Conservation (phyloP, 2,797 vertebrate genomes). For the Numenius phaeopus region DNA sequence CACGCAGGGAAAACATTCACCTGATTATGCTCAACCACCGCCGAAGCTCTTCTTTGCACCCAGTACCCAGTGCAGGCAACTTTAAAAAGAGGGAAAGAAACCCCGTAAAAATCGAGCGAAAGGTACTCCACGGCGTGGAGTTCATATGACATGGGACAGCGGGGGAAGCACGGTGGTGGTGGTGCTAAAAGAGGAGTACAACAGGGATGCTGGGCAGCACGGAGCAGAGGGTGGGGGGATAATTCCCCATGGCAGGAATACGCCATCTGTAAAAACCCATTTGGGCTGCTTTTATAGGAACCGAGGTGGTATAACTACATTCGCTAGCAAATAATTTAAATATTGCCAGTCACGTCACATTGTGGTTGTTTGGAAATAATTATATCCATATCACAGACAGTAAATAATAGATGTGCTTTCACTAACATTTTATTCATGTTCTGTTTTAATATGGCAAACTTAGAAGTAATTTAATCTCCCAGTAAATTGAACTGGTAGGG, state of each 20-base stretch:
- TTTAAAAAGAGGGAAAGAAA: background rate
- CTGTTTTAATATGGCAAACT: conserved; percentile 92
- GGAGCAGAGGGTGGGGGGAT: background rate
- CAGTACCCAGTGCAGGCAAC: background rate
- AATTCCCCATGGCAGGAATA: background rate
- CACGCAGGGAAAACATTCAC: background rate
- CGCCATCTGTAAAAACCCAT: background rate
- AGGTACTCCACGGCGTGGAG: background rate
- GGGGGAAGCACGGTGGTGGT: background rate
- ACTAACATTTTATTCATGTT: conserved; percentile 87
- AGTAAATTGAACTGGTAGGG: conserved; percentile 91
- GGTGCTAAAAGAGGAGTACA: background rate
- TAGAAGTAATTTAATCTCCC: conserved; percentile 93
- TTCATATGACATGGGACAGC: background rate
- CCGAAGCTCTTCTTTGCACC: background rate
- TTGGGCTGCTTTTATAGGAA: conserved; percentile 24
- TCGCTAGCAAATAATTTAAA: conserved; percentile 81
- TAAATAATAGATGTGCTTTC: conserved; percentile 92
- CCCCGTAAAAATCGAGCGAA: background rate
- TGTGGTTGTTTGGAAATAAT: conserved; percentile 90
- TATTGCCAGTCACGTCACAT: conserved; percentile 86
- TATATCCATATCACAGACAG: conserved; percentile 95
- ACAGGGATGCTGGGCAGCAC: background rate
- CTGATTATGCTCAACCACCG: background rate
- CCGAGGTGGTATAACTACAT: conserved; percentile 3